Percentiles rank a stretch among this genome's conserved stretches.
Conservation (phyloP, 2,888 invertebrate species). For the Lasioglossum marginatum region DNA sequence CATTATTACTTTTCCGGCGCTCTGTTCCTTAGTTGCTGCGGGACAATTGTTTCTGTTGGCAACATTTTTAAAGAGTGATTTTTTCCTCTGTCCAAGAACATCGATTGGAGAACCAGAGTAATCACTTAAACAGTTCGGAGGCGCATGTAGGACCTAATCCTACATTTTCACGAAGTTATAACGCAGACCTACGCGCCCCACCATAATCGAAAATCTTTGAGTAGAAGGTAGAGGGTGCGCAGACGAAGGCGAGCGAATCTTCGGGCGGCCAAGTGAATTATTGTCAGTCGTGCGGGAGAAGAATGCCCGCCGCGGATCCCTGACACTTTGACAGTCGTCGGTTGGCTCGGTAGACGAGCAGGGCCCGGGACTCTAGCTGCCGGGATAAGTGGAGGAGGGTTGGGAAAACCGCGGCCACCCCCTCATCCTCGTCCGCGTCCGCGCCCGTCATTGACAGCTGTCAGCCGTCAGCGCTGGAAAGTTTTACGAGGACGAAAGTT, state of each 20-base stretch:
- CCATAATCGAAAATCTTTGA: not conserved
- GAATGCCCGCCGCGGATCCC: conserved; percentile 63
- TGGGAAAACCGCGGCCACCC: conserved; percentile 68
- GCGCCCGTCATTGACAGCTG: conserved; percentile 79
- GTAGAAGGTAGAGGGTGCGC: not conserved
- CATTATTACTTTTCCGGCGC: not conserved
- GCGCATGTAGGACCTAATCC: not conserved
- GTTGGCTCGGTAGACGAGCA: conserved; percentile 48
- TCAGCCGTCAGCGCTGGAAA: conserved; percentile 79
- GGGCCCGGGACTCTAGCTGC: conserved; percentile 41
- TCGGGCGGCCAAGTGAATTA: conserved; percentile 72
- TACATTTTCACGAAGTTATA: not conserved
- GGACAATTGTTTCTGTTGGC: not conserved
- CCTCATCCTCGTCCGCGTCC: conserved; percentile 15
- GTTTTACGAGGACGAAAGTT: conserved; percentile 78
- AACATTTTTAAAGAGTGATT: not conserved
- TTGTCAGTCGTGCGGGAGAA: conserved; percentile 64
- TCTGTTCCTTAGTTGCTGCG: not conserved
- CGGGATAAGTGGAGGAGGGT: conserved; percentile 58
- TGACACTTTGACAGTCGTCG: conserved; percentile 77
- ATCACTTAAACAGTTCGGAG: not conserved
- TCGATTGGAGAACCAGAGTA: not conserved
- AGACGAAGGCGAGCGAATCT: conserved; percentile 50
- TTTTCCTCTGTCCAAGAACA: not conserved
- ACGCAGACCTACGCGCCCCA: not conserved